Evolutionary conservation across 2,113 vertebrate genomes (phyloP).

Genomic region (Eira barbara): DNA sequence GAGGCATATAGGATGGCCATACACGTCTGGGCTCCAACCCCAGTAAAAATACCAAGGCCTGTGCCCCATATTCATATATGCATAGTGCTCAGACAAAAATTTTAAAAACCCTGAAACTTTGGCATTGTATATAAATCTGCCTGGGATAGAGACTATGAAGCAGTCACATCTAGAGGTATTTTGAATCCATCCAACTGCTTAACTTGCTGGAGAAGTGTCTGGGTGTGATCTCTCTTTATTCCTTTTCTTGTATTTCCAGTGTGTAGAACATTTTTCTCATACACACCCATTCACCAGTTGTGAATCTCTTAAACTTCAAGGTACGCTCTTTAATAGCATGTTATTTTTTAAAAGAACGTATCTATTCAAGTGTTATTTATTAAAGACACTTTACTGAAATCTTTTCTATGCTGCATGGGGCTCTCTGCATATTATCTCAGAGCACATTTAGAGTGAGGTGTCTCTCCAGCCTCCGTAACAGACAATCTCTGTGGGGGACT

Average conservation of each 20-base stretch:
- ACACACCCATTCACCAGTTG: not conserved
- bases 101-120: not conserved
- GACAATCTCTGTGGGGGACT: not conserved
- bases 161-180: not conserved
- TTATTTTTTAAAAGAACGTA: constrained; percentile 9
- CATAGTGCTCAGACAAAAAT: not conserved
- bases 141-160: not conserved
- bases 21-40: not conserved
- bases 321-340: not conserved
- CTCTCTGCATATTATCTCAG: not conserved
- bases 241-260: not conserved
- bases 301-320: not conserved
- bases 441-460: not conserved
- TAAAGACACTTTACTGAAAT: not conserved
- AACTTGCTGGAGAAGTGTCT: not conserved
- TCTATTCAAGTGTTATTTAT: constrained; percentile 25
- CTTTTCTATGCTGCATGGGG: not conserved
- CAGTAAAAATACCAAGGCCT: not conserved
- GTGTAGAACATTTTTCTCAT: not conserved
- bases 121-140: not conserved
- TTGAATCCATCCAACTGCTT: not conserved
- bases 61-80: accelerated
- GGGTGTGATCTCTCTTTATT: not conserved
- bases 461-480: not conserved
- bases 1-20: not conserved